These are phyloP conservation scores for Semaprochilodus insignis DNA, from an alignment of 2,797 vertebrate genomes.

Conservation along the genomic window DNA sequence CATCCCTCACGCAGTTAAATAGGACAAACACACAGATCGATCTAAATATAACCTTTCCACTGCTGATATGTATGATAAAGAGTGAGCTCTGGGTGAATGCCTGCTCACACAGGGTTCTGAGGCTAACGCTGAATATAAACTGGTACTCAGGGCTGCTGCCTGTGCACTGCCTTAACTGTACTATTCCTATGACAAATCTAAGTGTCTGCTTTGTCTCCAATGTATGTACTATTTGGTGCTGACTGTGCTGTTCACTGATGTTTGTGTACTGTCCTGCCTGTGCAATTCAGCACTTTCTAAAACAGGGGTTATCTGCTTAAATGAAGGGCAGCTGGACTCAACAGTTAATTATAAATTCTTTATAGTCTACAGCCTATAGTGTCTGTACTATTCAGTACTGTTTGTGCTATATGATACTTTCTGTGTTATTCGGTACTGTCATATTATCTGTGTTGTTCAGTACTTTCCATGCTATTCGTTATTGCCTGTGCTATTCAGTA, in stretches of 20 bases:
- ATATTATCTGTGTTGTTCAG: background rate
- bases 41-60: slow-evolving; percentile 81
- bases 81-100: slow-evolving; percentile 71
- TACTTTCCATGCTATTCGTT: background rate
- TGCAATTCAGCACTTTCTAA: background rate
- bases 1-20: slow-evolving; percentile 80
- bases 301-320: background rate
- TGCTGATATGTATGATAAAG: slow-evolving; percentile 70
- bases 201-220: background rate
- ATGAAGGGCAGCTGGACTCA: background rate
- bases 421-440: background rate
- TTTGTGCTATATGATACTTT: too few species aligned
- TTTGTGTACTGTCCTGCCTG: background rate
- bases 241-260: background rate
- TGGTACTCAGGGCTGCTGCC: slow-evolving; percentile 49
- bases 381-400: background rate
- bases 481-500: background rate
- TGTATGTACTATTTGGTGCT: background rate
- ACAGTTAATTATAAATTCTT: background rate
- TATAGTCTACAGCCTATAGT: background rate
- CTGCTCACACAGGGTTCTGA: slow-evolving; percentile 75
- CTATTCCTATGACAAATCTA: slow-evolving; percentile 7
- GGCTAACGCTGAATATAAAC: slow-evolving; percentile 74
- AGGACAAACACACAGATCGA: slow-evolving; percentile 76
- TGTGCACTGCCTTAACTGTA: background rate